phyloP scores from a whole-genome alignment of 1,140 invertebrate genomes.

The Piezodorus guildinii region DNA sequence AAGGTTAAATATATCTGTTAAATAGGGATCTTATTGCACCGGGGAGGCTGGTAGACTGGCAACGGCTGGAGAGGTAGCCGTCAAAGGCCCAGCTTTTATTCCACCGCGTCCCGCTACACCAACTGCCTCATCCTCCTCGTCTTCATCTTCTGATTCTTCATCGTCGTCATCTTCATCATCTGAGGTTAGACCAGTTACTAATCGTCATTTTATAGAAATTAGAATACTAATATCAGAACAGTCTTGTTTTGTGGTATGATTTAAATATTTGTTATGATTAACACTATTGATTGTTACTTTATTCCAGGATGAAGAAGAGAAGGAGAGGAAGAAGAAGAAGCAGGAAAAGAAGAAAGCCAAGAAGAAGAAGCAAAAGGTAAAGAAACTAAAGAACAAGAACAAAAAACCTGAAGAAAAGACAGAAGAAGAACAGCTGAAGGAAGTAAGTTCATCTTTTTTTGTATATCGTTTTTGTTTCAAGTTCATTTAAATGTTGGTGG shows the following conservation, averaged over 20 bases:
- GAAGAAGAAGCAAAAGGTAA: conserved; percentile 41
- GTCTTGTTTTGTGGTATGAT: no score
- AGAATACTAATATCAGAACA: no score
- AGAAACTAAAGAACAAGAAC: conserved; percentile 31
- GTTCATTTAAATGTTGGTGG: neutral
- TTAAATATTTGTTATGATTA: no score
- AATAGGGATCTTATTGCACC: conserved; percentile 69
- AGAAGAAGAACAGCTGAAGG: conserved; percentile 40
- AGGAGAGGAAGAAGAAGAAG: conserved; percentile 52
- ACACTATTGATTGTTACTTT: conserved; percentile 11
- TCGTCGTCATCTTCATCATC: conserved; percentile 20
- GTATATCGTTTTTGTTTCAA: neutral
- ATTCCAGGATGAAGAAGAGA: conserved; percentile 47
- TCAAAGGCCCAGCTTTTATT: conserved; percentile 35
- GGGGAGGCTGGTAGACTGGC: conserved; percentile 59
- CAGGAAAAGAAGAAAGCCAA: conserved; percentile 36
- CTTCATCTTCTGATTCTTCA: conserved; percentile 6
- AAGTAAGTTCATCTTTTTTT: conserved; percentile 31
- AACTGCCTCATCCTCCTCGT: conserved; percentile 14
- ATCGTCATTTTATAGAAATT: no score
- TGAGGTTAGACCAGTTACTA: no score
- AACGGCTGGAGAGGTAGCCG: conserved; percentile 2
- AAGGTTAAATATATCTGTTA: no score
- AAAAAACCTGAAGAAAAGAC: conserved; percentile 35
- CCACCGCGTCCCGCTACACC: conserved; percentile 4